Conservation (phyloP, 2,113 vertebrate species). For the Pyrgilauda ruficollis region DNA sequence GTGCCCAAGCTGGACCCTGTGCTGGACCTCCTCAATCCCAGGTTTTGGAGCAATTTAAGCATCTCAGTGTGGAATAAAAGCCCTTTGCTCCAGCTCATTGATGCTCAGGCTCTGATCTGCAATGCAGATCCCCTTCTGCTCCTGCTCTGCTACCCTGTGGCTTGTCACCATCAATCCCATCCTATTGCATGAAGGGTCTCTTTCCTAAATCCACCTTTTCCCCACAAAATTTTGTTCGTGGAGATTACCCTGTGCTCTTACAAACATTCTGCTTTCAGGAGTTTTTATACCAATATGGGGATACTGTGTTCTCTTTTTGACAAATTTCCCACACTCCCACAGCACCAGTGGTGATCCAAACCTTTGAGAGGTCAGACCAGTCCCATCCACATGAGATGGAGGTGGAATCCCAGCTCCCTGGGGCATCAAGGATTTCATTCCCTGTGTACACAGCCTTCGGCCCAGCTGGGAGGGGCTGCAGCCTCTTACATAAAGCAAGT, state of each 20-base stretch:
- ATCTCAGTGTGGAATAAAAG: neutral
- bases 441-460: neutral
- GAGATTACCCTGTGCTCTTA: neutral
- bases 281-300: neutral
- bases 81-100: neutral
- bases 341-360: rapidly evolving
- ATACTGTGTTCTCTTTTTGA: neutral
- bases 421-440: neutral
- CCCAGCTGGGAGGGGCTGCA: neutral
- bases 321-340: neutral
- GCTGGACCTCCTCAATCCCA: neutral
- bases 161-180: neutral
- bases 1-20: neutral
- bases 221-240: rapidly evolving
- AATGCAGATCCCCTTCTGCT: neutral
- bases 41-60: neutral
- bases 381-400: neutral
- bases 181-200: neutral
- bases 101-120: neutral
- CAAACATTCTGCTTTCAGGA: neutral
- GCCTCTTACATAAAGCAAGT: neutral
- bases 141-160: neutral
- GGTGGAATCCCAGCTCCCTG: neutral
- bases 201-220: neutral
- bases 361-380: neutral